Conservation (phyloP, 1,140 invertebrate genomes). For the Tetranychus cinnabarinus region DNA sequence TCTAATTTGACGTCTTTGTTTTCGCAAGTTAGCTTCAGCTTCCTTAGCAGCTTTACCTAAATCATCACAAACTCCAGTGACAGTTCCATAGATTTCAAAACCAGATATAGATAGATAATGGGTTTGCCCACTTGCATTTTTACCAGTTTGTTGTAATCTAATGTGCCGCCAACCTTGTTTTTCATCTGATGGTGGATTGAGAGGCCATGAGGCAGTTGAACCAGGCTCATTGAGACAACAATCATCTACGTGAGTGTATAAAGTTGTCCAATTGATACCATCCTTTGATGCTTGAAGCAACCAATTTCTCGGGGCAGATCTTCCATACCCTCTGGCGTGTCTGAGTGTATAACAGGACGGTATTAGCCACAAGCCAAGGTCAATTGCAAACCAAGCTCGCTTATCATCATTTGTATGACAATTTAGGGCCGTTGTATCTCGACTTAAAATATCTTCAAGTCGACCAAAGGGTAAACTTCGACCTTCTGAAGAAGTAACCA, state of each 20-base stretch:
- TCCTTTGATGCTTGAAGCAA: slow-evolving; percentile 71
- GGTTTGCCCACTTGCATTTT: slow-evolving; percentile 87
- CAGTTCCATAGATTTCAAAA: slow-evolving; percentile 85
- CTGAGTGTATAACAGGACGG: slow-evolving; percentile 73
- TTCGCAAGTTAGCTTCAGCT: slow-evolving; percentile 52
- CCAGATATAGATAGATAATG: slow-evolving; percentile 87
- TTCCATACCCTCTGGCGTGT: slow-evolving; percentile 67
- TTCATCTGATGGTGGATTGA: slow-evolving; percentile 36
- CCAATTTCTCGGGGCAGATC: slow-evolving; percentile 83
- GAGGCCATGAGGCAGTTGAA: slow-evolving; percentile 60
- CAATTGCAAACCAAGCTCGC: slow-evolving; percentile 82
- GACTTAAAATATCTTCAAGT: slow-evolving; percentile 75
- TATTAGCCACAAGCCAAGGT: slow-evolving; percentile 71
- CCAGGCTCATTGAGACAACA: slow-evolving; percentile 80
- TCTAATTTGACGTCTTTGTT: slow-evolving; percentile 44
- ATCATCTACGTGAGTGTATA: slow-evolving; percentile 72
- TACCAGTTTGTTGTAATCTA: slow-evolving; percentile 77
- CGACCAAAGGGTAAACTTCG: slow-evolving; percentile 79
- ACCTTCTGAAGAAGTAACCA: slow-evolving; percentile 81
- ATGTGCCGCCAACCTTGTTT: slow-evolving; percentile 63
- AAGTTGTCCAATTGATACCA: slow-evolving; percentile 60
- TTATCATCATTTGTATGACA: slow-evolving; percentile 95
- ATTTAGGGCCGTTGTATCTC: slow-evolving; percentile 73
- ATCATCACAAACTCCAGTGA: slow-evolving; percentile 66
- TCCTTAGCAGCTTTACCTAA: slow-evolving; percentile 58